A percentile compares a stretch with the other conserved stretches of the same genome.
These are phyloP conservation scores for Trachelus iudaicus DNA, from an alignment of 2,888 invertebrate species.

Conservation along the genomic window DNA sequence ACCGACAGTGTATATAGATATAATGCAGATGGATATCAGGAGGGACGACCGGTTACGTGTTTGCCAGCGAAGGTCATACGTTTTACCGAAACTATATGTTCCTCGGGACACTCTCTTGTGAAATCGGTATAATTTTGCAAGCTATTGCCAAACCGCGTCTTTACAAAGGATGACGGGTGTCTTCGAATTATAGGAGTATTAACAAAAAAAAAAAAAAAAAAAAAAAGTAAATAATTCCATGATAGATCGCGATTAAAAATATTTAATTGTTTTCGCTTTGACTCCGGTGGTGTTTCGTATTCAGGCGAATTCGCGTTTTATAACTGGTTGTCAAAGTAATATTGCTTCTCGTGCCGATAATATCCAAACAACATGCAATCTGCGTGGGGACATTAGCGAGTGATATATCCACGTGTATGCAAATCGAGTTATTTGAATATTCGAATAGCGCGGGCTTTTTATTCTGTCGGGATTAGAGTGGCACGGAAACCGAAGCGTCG, in stretches of 20 bases:
- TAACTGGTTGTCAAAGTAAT: not conserved
- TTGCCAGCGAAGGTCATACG: not conserved
- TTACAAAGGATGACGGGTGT: not conserved
- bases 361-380: not conserved
- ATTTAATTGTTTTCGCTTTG: not conserved
- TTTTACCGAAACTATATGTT: not conserved
- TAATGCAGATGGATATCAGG: not conserved
- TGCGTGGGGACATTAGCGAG: not conserved
- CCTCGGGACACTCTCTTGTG: not conserved
- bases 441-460: not conserved
- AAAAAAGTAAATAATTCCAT: not conserved
- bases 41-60: not conserved
- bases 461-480: not conserved
- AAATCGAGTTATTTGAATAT: not conserved
- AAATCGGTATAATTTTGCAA: not conserved
- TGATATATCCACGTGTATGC: not conserved
- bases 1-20: not conserved
- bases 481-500: not conserved
- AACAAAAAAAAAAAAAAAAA: too few relatives aligned
- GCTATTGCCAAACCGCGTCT: too few relatives aligned
- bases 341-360: not conserved
- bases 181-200: not conserved
- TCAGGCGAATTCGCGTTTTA: not conserved
- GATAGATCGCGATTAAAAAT: not conserved
- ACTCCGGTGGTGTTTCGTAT: not conserved